phyloP scores from a whole-genome alignment of 2,797 vertebrate genomes.

The Parauchenoglanis ngamensis region DNA sequence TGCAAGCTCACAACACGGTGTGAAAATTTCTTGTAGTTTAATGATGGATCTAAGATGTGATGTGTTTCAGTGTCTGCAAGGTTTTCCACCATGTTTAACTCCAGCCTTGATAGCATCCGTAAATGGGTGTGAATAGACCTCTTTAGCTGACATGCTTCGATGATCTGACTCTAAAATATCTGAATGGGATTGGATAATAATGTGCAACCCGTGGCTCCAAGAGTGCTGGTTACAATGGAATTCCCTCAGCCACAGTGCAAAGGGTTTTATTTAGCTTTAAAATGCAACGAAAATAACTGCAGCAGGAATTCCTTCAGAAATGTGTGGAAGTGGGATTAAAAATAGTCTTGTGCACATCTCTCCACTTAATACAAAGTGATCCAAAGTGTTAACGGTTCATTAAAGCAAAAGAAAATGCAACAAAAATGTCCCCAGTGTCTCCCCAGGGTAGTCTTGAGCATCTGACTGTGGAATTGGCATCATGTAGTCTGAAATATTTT shows the following conservation, averaged over 20 bases:
- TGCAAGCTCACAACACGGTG: neutral
- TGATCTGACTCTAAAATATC: neutral
- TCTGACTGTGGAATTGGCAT: neutral
- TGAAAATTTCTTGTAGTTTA: neutral
- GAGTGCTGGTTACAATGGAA: neutral
- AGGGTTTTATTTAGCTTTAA: constrained; percentile 1
- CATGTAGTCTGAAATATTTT: neutral
- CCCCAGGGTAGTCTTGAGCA: neutral
- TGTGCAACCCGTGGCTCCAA: neutral
- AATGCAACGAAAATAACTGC: neutral
- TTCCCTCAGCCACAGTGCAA: neutral
- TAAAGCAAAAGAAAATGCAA: neutral
- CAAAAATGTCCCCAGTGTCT: neutral
- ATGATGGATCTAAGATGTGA: neutral
- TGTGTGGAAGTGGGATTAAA: neutral
- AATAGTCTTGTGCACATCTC: neutral
- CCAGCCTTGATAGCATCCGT: neutral
- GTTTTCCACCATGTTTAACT: neutral
- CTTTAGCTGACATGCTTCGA: neutral
- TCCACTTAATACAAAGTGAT: neutral
- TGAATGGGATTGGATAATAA: neutral
- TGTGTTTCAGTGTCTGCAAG: neutral
- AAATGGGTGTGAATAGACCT: neutral
- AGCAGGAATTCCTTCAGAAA: neutral
- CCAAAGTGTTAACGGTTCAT: constrained; percentile 1